Percentiles rank a stretch among this genome's conserved stretches.
Evolutionary conservation across 2,797 vertebrate genomes (phyloP).

Genomic region (Chromis chromis): DNA sequence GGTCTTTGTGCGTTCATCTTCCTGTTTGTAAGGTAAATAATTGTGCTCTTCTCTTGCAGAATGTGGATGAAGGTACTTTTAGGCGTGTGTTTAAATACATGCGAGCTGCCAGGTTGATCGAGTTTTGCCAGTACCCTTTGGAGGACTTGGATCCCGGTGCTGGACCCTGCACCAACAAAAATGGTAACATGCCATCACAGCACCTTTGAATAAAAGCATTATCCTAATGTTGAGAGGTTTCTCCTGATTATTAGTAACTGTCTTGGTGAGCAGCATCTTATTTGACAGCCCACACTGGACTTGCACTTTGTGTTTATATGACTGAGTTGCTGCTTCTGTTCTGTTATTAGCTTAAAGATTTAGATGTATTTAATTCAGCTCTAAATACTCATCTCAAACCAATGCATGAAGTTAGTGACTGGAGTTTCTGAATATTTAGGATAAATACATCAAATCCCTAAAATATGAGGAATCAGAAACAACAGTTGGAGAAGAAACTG

Average conservation of each 20-base stretch:
- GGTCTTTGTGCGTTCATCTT: background rate
- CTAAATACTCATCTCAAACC: background rate
- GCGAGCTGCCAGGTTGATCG: constrained; percentile 88
- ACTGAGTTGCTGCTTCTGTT: too few relatives aligned
- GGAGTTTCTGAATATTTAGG: too few relatives aligned
- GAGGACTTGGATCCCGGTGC: constrained; percentile 87
- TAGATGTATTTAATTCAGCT: too few relatives aligned
- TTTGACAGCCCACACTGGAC: background rate
- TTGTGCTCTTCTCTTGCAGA: constrained; percentile 72
- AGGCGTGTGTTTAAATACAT: constrained; percentile 91
- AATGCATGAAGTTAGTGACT: too few relatives aligned
- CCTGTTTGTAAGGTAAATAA: background rate
- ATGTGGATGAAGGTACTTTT: constrained; percentile 86
- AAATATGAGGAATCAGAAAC: too few relatives aligned
- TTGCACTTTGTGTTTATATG: too few relatives aligned
- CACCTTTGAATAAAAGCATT: background rate
- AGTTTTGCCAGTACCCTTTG: constrained; percentile 84
- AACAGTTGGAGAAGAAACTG: too few relatives aligned
- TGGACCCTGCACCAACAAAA: constrained; percentile 89
- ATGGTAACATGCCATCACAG: constrained; percentile 81
- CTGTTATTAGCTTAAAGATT: background rate
- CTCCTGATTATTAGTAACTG: background rate
- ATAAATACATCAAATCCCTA: too few relatives aligned
- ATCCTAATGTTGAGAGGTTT: too few relatives aligned
- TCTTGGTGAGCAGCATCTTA: background rate